phyloP scores from a whole-genome alignment of 2,113 vertebrate genomes.

The Jacana jacana region DNA sequence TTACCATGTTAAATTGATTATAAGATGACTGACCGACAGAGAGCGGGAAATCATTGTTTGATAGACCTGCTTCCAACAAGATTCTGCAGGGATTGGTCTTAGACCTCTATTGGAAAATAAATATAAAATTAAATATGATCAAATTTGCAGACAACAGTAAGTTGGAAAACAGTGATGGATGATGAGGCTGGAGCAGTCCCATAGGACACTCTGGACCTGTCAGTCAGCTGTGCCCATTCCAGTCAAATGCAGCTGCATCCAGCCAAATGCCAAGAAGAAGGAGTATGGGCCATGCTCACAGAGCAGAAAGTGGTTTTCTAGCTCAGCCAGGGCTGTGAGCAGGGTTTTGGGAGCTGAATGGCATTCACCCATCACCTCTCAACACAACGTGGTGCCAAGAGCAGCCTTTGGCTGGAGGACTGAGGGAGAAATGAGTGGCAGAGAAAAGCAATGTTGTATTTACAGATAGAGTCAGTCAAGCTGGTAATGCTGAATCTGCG shows the following conservation, averaged over 20 bases:
- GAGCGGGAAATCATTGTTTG: not conserved
- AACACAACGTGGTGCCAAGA: not conserved
- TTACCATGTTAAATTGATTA: not conserved
- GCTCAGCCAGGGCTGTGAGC: not conserved
- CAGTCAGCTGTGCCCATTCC: not conserved
- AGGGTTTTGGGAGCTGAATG: not conserved
- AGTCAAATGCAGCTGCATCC: not conserved
- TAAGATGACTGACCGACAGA: not conserved
- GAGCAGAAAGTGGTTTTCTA: not conserved
- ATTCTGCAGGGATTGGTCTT: not conserved
- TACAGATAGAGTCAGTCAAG: not conserved
- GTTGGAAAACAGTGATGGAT: not conserved
- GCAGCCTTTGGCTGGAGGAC: not conserved
- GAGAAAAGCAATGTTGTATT: not conserved
- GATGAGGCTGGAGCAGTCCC: not conserved
- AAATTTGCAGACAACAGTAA: not conserved
- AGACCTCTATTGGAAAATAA: not conserved
- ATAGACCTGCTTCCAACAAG: not conserved
- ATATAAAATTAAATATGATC: not conserved
- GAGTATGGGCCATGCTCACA: accelerated
- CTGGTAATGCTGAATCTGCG: not conserved
- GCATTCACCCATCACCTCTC: not conserved
- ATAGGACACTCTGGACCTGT: not conserved
- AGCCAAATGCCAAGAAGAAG: not conserved
- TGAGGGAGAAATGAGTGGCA: not conserved